phyloP scores from a whole-genome alignment of 2,797 vertebrate species.

The Liasis olivaceus region DNA sequence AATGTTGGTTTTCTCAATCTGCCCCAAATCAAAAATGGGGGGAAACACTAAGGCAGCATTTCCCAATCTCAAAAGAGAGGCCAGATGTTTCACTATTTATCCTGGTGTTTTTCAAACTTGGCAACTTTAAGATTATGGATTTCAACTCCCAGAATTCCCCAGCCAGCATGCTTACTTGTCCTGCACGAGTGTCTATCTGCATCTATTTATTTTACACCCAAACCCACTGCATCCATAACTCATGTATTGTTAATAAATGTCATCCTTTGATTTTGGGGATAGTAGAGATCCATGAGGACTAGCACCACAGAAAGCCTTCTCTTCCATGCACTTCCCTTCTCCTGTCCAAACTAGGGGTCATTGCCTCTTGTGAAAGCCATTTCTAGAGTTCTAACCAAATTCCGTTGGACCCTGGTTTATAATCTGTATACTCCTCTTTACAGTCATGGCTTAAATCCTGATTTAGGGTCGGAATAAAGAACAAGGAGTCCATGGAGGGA shows the following conservation, averaged over 20 bases:
- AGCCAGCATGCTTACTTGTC: not conserved
- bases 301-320: not conserved
- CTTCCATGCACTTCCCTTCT: not conserved
- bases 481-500: accelerated
- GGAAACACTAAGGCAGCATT: too few species aligned
- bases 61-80: too few species aligned
- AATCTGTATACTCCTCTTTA: not conserved
- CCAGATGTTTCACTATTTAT: too few species aligned
- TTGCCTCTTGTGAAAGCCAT: not conserved
- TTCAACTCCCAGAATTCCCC: not conserved
- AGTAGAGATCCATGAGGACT: not conserved
- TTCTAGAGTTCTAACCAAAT: not conserved
- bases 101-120: too few species aligned
- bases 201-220: not conserved
- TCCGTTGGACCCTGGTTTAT: not conserved
- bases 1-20: not conserved
- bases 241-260: not conserved
- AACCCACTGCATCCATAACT: not conserved
- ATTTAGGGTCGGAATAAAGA: not conserved
- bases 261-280: not conserved
- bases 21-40: not conserved
- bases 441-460: not conserved
- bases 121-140: not conserved
- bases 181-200: not conserved
- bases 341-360: not conserved